Conservation (phyloP, 92 coral and sea anemone genomes). For the Zoanthus sansibaricus region DNA sequence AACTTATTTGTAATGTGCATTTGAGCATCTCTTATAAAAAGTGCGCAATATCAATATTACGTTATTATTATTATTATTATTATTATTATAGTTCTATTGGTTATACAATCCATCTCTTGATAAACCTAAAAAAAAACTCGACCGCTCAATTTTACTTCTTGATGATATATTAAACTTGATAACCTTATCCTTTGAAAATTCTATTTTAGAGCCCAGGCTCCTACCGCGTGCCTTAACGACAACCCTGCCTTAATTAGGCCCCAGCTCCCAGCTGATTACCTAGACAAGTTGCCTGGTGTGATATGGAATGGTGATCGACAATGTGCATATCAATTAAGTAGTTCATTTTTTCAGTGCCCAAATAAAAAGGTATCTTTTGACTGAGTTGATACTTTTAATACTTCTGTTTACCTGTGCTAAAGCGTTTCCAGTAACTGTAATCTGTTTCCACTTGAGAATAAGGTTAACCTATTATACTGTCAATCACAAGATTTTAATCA, state of each 20-base stretch:
- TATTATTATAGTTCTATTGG: too few relatives aligned
- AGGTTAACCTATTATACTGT: too few relatives aligned
- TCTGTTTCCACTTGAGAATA: too few relatives aligned
- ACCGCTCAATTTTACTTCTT: not conserved
- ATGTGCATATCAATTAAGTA: constrained; percentile 64
- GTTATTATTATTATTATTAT: too few relatives aligned
- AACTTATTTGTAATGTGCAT: too few relatives aligned
- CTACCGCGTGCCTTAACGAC: constrained; percentile 64
- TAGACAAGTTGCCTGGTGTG: constrained; percentile 69
- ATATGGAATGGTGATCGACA: constrained; percentile 69
- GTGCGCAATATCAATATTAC: too few relatives aligned
- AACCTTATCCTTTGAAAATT: not conserved
- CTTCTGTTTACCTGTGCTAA: too few relatives aligned
- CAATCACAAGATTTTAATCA: too few relatives aligned
- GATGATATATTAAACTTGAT: not conserved
- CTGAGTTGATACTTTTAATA: too few relatives aligned
- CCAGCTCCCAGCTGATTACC: constrained; percentile 7
- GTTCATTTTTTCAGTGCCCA: constrained; percentile 53
- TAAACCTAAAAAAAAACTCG: not conserved
- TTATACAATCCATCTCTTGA: too few relatives aligned
- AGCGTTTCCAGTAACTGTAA: too few relatives aligned
- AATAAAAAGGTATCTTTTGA: constrained; percentile 1
- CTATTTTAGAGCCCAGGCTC: not conserved
- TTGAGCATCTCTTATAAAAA: too few relatives aligned
- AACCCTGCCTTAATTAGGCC: constrained; percentile 62